Base-by-base conservation (phyloP, 2,797 vertebrate species). In the Pseudomugil tenellus region DNA sequence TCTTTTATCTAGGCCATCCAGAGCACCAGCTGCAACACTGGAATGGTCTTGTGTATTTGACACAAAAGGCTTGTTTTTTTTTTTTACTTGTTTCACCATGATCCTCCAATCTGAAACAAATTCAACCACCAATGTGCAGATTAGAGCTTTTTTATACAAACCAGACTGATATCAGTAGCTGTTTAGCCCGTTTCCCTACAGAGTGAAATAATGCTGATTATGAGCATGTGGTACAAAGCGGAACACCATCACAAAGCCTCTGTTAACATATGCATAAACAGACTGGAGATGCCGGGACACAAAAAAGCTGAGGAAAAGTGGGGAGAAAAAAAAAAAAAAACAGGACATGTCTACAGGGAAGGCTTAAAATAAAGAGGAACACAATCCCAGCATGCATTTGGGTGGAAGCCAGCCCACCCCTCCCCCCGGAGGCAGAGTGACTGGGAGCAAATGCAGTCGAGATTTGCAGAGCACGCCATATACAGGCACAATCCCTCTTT, bases 281-380 rank as follows among this genome's bases (percentile, higher is more conserved):
- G 63, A 80, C 67, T 72, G 74, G 21, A 83, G 76, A 89, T 55
- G 39, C 25, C 23, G 23, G 64, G 80, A 90, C 81, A 87, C 61
- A 46, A 78, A 67, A 87, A 84, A 79, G 52, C 76, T 43, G 75
- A 80, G 65, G 68, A 49, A 84, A 82, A 88, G 71, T 71, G 70
- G 81, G 70, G 82, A 74, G 43, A 41, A 39, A 56, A 21, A 23
- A 52, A 21, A 63, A 74, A 77, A 80, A 88, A 93, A 94, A 92
- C 93, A 91, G 93, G 94, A 93, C 94, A 93, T 91, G 94, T 94
- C 94, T 94, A 90, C 87, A 94, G 94, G 93, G 94, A 94, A 88
- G 90, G 89, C 92, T 94, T 92, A 94, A 94, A 94, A 94, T 94
- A 94, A 94, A 92, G 91, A 93, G 86, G 79, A 92, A 91, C 91